phyloP scores from a whole-genome alignment of 2,888 invertebrate species.

The Ennomos quercinarius region DNA sequence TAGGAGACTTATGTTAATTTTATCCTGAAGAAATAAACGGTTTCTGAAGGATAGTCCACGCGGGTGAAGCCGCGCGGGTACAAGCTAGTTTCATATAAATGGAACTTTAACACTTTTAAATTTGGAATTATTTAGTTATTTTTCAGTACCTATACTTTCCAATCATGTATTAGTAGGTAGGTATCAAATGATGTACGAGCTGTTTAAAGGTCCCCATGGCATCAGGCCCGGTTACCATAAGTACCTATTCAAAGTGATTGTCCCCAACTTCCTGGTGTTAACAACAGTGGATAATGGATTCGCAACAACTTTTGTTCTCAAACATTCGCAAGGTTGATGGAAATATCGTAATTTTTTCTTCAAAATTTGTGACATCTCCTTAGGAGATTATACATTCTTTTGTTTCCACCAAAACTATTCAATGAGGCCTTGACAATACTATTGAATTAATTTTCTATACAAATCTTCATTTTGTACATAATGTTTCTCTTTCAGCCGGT shows the following conservation, averaged over 20 bases:
- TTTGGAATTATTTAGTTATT: no score
- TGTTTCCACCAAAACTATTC: constrained; percentile 68
- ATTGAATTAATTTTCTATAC: constrained; percentile 63
- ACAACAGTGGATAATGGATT: constrained; percentile 36
- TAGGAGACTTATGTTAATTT: no score
- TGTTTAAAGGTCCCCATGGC: neutral
- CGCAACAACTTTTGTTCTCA: constrained; percentile 36
- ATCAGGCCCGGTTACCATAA: constrained; percentile 7
- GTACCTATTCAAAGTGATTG: constrained; percentile 8
- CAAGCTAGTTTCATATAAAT: no score
- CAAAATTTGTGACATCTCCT: constrained; percentile 34
- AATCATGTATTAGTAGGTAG: no score
- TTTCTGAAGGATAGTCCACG: no score
- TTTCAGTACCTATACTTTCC: no score
- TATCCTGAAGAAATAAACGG: no score
- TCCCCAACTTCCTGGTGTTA: constrained; percentile 24
- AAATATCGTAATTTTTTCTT: constrained; percentile 35
- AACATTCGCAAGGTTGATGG: constrained; percentile 44
- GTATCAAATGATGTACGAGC: no score
- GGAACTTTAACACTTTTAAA: no score
- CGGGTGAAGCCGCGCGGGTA: no score
- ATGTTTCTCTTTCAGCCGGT: constrained; percentile 55
- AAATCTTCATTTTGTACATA: constrained; percentile 57
- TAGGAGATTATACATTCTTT: constrained; percentile 74
- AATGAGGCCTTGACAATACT: constrained; percentile 65